These are phyloP conservation scores for Busseola fusca DNA, from an alignment of 2,888 invertebrate species.

Conservation along the genomic window DNA sequence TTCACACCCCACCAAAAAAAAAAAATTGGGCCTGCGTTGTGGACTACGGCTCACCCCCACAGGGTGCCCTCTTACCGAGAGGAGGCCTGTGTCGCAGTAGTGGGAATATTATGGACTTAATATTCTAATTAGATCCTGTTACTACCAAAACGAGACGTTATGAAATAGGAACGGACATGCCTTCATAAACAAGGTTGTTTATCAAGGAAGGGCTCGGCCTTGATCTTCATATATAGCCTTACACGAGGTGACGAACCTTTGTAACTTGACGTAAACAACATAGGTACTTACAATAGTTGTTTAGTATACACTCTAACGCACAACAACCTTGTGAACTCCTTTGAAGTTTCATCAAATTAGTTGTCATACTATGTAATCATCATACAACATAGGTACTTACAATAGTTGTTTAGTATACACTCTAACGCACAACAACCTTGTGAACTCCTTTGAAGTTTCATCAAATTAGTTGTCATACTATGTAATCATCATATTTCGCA, in stretches of 20 bases:
- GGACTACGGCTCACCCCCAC: too few relatives aligned
- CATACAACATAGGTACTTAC: background rate
- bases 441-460: constrained; percentile 46
- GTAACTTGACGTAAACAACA: background rate
- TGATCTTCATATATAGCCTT: background rate
- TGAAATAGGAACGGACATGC: background rate
- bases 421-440: constrained; percentile 5
- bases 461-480: constrained; percentile 24
- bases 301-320: constrained; percentile 19
- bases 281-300: constrained; percentile 9
- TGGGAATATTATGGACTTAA: too few relatives aligned
- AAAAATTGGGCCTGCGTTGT: too few relatives aligned
- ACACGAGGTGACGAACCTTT: background rate
- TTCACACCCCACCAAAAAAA: too few relatives aligned
- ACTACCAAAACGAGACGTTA: background rate
- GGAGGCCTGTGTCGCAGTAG: too few relatives aligned
- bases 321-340: constrained; percentile 19
- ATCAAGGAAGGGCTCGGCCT: background rate
- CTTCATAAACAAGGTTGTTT: background rate
- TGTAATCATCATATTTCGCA: too few relatives aligned
- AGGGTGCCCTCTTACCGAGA: too few relatives aligned
- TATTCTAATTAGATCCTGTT: background rate
- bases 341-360: constrained; percentile 53
- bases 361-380: too few relatives aligned
- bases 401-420: constrained; percentile 26